Percentiles rank a stretch among this genome's conserved stretches.
Evolutionary conservation across 2,797 vertebrate species (phyloP).

Genomic region (Arnoldichthys spilopterus): DNA sequence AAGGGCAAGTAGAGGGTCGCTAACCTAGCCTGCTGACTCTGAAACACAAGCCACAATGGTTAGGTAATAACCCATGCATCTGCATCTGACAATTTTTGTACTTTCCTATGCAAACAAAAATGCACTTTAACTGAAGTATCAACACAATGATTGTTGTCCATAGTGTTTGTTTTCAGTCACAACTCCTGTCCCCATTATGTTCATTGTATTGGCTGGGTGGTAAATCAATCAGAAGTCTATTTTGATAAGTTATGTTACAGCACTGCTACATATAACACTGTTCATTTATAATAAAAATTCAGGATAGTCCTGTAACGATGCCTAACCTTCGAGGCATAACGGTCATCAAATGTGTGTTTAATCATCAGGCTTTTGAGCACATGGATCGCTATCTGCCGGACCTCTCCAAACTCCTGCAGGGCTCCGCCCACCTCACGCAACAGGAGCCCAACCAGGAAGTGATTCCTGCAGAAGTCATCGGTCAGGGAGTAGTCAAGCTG

Average conservation of each 20-base stretch:
- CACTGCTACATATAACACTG: not conserved
- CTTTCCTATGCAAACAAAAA: too few relatives aligned
- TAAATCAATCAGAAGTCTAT: not conserved
- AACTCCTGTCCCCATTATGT: not conserved
- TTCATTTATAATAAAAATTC: not conserved
- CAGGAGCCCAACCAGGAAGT: constrained; percentile 94
- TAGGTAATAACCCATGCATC: not conserved
- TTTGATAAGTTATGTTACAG: not conserved
- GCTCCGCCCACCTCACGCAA: constrained; percentile 92
- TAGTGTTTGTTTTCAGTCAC: too few relatives aligned
- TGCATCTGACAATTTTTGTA: too few relatives aligned
- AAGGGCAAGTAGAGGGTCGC: constrained; percentile 94
- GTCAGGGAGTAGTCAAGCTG: constrained; percentile 95
- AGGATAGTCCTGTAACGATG: not conserved
- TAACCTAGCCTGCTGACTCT: constrained; percentile 94
- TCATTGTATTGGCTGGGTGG: not conserved
- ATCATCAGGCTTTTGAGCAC: constrained; percentile 96
- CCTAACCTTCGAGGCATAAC: constrained; percentile 89
- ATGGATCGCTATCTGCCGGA: constrained; percentile 89
- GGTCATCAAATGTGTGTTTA: constrained; percentile 95
- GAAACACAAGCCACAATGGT: constrained; percentile 42
- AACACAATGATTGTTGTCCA: not conserved
- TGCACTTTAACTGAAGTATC: too few relatives aligned
- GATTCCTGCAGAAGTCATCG: constrained; percentile 96
- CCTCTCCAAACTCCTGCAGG: constrained; percentile 89